A percentile compares a stretch with the other conserved stretches of the same genome.
Evolutionary conservation across 2,797 vertebrate species (phyloP).

Genomic region (Brachymystax lenok): DNA sequence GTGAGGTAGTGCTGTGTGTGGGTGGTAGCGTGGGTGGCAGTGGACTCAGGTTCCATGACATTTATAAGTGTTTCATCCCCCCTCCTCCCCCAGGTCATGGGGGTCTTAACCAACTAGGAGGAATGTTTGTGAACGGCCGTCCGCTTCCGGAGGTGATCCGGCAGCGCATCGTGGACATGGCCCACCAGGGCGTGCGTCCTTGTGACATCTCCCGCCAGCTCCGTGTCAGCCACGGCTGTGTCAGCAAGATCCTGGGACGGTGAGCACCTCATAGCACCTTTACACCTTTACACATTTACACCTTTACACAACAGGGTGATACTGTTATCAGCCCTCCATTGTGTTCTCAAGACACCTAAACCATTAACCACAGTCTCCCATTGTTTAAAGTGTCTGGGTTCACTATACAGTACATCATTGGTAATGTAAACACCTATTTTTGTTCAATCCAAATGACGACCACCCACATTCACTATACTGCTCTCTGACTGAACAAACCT

Average conservation of each 20-base stretch:
- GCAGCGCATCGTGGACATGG: conserved; percentile 91
- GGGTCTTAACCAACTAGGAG: conserved; percentile 92
- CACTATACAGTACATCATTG: not conserved
- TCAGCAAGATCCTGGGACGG: conserved; percentile 94
- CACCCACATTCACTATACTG: not conserved
- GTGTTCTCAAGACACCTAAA: not conserved
- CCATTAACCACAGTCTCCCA: not conserved
- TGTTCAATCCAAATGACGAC: not conserved
- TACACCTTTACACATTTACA: not conserved
- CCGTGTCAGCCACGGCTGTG: conserved; percentile 89
- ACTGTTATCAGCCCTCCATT: not conserved
- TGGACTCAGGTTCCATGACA: conserved; percentile 60
- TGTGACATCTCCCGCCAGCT: conserved; percentile 93
- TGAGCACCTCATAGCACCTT: conserved; percentile 54
- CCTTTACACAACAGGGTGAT: not conserved
- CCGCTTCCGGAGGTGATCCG: conserved; percentile 91
- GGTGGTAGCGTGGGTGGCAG: conserved; percentile 2
- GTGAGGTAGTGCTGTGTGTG: conserved; percentile 13
- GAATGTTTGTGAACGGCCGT: conserved; percentile 92
- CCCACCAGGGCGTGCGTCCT: conserved; percentile 88
- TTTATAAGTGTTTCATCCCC: conserved; percentile 79
- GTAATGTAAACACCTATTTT: not conserved
- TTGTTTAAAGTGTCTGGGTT: not conserved
- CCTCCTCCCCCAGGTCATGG: conserved; percentile 85
- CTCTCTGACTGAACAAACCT: not conserved